Percentiles rank a stretch among this genome's conserved stretches.
phyloP scores from a whole-genome alignment of 1,140 invertebrate species.

The Archivesica marissinica region DNA sequence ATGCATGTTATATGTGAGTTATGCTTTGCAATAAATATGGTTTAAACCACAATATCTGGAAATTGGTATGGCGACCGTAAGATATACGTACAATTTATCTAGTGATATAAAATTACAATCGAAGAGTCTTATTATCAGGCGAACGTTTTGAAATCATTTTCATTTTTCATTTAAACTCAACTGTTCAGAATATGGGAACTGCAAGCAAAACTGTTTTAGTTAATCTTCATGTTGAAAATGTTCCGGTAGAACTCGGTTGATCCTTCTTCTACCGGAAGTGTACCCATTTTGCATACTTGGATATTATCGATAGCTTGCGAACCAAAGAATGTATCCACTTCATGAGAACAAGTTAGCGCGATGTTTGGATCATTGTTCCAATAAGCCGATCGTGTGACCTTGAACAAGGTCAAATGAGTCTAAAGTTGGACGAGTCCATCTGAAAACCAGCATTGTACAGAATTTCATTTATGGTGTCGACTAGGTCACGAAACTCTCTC shows the following conservation, averaged over 20 bases:
- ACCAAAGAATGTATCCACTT: slow-evolving; percentile 75
- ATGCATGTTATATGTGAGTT: too few relatives aligned
- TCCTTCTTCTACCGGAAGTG: neutral
- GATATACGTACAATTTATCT: too few relatives aligned
- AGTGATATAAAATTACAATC: too few relatives aligned
- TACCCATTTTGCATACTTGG: slow-evolving; percentile 81
- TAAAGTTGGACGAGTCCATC: slow-evolving; percentile 80
- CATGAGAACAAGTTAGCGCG: slow-evolving; percentile 64
- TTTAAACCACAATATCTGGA: too few relatives aligned
- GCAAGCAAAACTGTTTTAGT: too few relatives aligned
- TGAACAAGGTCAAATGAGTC: slow-evolving; percentile 84
- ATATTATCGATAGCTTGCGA: slow-evolving; percentile 77
- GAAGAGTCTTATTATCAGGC: too few relatives aligned
- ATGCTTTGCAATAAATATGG: too few relatives aligned
- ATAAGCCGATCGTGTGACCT: slow-evolving; percentile 76
- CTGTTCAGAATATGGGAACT: too few relatives aligned
- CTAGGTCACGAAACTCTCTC: slow-evolving; percentile 74
- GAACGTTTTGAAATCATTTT: too few relatives aligned
- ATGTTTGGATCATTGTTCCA: slow-evolving; percentile 70
- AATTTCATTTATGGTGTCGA: slow-evolving; percentile 77
- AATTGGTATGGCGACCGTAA: too few relatives aligned
- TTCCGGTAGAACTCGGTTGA: neutral
- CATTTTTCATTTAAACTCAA: too few relatives aligned
- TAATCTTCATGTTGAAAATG: neutral
- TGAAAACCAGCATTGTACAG: slow-evolving; percentile 78